Percentiles rank a stretch among this genome's conserved stretches.
Evolutionary conservation across 2,888 invertebrate genomes (phyloP).

Genomic region (Zeuzera pyrina): DNA sequence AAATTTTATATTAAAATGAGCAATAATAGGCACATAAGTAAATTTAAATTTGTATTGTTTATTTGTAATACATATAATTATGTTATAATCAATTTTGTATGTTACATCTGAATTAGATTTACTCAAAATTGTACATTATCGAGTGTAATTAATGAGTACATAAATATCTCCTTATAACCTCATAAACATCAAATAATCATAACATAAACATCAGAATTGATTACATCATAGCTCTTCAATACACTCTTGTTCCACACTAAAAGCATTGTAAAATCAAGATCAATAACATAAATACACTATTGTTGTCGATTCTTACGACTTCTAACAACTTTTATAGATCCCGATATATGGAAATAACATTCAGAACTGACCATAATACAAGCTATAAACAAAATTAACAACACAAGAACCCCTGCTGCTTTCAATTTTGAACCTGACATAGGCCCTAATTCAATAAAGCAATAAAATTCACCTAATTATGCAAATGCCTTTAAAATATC

Average conservation of each 20-base stretch:
- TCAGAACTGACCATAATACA: constrained; percentile 66
- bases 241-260: constrained; percentile 25
- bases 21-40: too few relatives aligned
- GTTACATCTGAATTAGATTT: too few relatives aligned
- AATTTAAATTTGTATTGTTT: too few relatives aligned
- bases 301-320: constrained; percentile 54
- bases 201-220: too few relatives aligned
- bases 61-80: too few relatives aligned
- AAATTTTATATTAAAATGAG: too few relatives aligned
- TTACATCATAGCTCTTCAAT: too few relatives aligned
- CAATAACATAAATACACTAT: constrained; percentile 59
- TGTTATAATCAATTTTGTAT: too few relatives aligned
- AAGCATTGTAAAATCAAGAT: constrained; percentile 52
- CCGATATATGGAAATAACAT: constrained; percentile 62
- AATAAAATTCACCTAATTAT: constrained; percentile 74
- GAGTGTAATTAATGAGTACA: too few relatives aligned
- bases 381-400: constrained; percentile 73
- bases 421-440: constrained; percentile 72
- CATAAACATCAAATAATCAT: too few relatives aligned
- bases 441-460: constrained; percentile 73
- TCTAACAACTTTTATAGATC: constrained; percentile 62
- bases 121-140: too few relatives aligned
- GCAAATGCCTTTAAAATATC: constrained; percentile 68
- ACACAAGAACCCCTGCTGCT: constrained; percentile 66
- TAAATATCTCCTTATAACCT: too few relatives aligned